Evolutionary conservation across 1,140 invertebrate genomes (phyloP).

Genomic region (Ptiloglossa arizonensis): DNA sequence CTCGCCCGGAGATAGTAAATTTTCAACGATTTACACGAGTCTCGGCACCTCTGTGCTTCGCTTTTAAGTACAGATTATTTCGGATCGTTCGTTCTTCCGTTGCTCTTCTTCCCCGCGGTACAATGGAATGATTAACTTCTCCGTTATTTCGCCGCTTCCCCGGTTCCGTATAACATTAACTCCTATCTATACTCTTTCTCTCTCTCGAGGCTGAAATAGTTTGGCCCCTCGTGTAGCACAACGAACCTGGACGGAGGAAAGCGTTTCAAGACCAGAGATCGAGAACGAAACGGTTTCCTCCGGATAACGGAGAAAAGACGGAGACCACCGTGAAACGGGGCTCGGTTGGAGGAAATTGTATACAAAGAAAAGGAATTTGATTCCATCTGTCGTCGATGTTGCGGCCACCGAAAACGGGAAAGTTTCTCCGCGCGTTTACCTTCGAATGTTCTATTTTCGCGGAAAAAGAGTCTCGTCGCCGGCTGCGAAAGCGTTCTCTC

Average conservation of each 20-base stretch:
- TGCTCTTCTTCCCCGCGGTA: neutral
- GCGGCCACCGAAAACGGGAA: neutral
- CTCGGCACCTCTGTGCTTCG: neutral
- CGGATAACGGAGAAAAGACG: too few species aligned
- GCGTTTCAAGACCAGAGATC: neutral
- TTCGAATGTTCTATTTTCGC: conserved; percentile 32
- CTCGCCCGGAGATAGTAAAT: neutral
- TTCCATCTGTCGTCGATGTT: conserved; percentile 34
- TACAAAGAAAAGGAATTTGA: conserved; percentile 32
- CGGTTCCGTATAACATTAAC: neutral
- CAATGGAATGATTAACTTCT: conserved; percentile 23
- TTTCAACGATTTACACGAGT: neutral
- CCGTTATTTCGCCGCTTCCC: conserved; percentile 3
- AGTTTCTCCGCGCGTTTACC: neutral
- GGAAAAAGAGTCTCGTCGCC: neutral
- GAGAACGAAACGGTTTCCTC: neutral
- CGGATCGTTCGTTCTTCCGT: neutral
- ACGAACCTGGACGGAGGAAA: neutral
- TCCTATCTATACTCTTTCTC: neutral
- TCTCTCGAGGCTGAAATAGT: neutral
- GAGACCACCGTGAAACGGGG: too few species aligned
- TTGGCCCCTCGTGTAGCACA: neutral
- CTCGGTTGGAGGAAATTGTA: neutral
- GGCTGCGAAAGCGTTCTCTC: conserved; percentile 32
- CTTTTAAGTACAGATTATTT: conserved; percentile 7